Conservation (phyloP, 1,140 invertebrate genomes). For the Lasioglossum baleicum region DNA sequence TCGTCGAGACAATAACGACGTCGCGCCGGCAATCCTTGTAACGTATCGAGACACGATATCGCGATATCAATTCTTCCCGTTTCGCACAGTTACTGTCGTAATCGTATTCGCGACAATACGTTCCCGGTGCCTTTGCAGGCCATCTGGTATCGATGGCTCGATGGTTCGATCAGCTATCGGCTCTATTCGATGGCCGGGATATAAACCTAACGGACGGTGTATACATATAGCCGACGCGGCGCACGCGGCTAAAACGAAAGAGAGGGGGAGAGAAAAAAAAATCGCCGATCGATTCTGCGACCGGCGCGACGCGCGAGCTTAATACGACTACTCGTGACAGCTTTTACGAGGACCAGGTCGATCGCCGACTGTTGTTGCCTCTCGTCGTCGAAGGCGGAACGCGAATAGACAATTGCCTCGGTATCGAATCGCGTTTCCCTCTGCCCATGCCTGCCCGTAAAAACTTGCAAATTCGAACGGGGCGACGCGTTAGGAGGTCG, state of each 20-base stretch:
- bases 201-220: not conserved
- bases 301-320: not conserved
- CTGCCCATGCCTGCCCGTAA: not conserved
- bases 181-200: constrained; percentile 26
- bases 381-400: not conserved
- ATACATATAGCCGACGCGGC: no score
- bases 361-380: not conserved
- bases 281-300: constrained; percentile 16
- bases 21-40: constrained; percentile 4
- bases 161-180: constrained; percentile 19
- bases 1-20: constrained; percentile 26
- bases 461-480: not conserved
- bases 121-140: constrained; percentile 1
- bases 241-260: not conserved
- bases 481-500: not conserved
- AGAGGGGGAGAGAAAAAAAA: not conserved
- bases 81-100: constrained; percentile 27
- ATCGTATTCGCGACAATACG: constrained; percentile 45
- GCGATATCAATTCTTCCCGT: constrained; percentile 40
- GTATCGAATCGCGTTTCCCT: no score
- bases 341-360: constrained; percentile 18
- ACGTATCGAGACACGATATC: constrained; percentile 34
- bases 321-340: not conserved
- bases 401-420: not conserved
- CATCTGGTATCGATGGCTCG: not conserved